Evolutionary conservation across 1,140 invertebrate species (phyloP).

Genomic region (Ectropis grisescens): DNA sequence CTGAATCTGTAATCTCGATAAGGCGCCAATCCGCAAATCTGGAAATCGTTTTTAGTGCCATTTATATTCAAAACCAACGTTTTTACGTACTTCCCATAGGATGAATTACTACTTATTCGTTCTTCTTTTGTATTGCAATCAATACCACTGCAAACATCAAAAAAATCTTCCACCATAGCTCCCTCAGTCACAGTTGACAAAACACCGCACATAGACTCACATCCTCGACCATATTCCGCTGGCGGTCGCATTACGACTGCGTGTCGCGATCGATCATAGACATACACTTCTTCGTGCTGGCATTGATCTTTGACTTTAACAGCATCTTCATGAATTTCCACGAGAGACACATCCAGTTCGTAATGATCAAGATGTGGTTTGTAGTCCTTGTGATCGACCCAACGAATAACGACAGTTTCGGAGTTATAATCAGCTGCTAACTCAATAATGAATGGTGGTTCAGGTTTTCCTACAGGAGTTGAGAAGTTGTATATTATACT

Average conservation of each 20-base stretch:
- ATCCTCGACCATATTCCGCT: conserved; percentile 39
- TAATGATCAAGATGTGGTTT: conserved; percentile 29
- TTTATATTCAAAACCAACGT: conserved; percentile 31
- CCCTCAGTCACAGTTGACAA: conserved; percentile 35
- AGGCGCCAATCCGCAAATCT: conserved; percentile 39
- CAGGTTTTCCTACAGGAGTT: conserved; percentile 43
- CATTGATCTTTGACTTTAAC: conserved; percentile 31
- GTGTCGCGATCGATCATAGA: conserved; percentile 39
- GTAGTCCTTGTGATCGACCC: conserved; percentile 51
- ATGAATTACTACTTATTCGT: conserved; percentile 19
- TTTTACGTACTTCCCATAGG: conserved; percentile 22
- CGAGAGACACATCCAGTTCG: conserved; percentile 41
- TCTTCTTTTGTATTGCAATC: conserved; percentile 25
- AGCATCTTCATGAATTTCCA: conserved; percentile 26
- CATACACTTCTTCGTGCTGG: conserved; percentile 18
- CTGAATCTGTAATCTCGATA: conserved; percentile 51
- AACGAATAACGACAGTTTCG: conserved; percentile 33
- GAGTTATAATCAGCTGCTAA: conserved; percentile 32
- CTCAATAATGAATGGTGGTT: conserved; percentile 48
- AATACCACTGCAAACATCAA: conserved; percentile 36
- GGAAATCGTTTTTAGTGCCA: conserved; percentile 23
- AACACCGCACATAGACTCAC: conserved; percentile 50
- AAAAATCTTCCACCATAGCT: conserved; percentile 42
- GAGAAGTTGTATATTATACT: conserved; percentile 41
- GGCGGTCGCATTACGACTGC: conserved; percentile 45